Percentiles rank a stretch among this genome's conserved stretches.
Evolutionary conservation across 2,113 vertebrate species (phyloP).

Genomic region (Forbesichthys agassizii): DNA sequence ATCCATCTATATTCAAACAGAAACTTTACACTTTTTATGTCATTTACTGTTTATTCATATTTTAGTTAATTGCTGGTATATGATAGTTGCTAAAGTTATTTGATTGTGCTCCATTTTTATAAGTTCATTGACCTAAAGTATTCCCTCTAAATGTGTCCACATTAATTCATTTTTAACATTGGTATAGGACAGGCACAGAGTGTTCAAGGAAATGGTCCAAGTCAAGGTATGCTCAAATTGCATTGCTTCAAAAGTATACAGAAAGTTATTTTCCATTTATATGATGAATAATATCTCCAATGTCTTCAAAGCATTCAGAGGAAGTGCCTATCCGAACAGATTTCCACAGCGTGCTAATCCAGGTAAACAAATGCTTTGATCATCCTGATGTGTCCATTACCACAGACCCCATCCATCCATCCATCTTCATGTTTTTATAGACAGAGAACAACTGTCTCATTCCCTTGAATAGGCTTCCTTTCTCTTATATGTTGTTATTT

Average conservation of each 20-base stretch:
- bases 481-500: constrained; percentile 7
- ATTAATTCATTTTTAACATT: constrained; percentile 61
- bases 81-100: background rate
- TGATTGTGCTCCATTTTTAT: background rate
- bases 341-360: constrained; percentile 66
- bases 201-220: constrained; percentile 74
- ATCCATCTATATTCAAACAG: constrained; percentile 17
- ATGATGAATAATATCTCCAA: constrained; percentile 42
- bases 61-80: background rate
- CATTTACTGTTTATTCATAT: background rate
- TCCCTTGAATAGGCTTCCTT: background rate
- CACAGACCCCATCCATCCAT: background rate
- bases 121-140: background rate
- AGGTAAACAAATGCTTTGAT: constrained; percentile 75
- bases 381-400: constrained; percentile 27
- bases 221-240: constrained; percentile 79
- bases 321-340: constrained; percentile 73
- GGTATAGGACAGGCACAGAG: constrained; percentile 81
- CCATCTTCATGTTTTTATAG: background rate
- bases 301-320: constrained; percentile 85
- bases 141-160: constrained; percentile 42
- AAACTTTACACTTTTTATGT: constrained; percentile 12
- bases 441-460: background rate
- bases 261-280: constrained; percentile 19
- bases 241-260: constrained; percentile 12